Evolutionary conservation across 2,888 invertebrate species (phyloP).

Genomic region (Cephus rjabovi): DNA sequence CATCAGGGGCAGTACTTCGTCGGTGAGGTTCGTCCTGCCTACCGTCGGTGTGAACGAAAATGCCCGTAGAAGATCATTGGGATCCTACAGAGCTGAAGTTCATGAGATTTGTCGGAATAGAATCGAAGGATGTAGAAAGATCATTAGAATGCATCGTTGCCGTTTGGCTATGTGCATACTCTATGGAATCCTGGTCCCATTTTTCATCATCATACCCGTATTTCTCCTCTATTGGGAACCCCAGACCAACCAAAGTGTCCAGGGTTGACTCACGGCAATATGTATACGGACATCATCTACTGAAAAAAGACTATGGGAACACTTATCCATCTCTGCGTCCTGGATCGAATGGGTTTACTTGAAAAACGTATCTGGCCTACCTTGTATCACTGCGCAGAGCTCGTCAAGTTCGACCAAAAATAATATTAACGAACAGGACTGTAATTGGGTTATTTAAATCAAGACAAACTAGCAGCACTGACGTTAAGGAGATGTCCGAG

Average conservation of each 20-base stretch:
- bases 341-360: too few relatives aligned
- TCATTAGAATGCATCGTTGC: conserved; percentile 3
- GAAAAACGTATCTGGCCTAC: conserved; percentile 27
- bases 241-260: too few relatives aligned
- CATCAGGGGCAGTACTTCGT: conserved; percentile 25
- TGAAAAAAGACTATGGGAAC: too few relatives aligned
- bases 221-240: conserved; percentile 21
- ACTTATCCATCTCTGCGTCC: too few relatives aligned
- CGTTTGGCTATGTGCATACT: conserved; percentile 30
- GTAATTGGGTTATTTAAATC: conserved; percentile 1
- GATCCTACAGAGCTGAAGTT: neutral
- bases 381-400: conserved; percentile 26
- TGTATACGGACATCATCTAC: too few relatives aligned
- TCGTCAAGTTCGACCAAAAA: conserved; percentile 21
- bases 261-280: too few relatives aligned
- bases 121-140: too few relatives aligned
- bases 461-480: too few relatives aligned
- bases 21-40: conserved; percentile 29
- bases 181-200: conserved; percentile 32
- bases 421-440: conserved; percentile 35
- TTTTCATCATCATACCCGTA: conserved; percentile 29
- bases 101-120: too few relatives aligned
- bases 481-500: too few relatives aligned
- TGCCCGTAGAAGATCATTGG: neutral
- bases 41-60: neutral